Conservation (phyloP, 2,113 vertebrate species). For the Pycnonotus jocosus region DNA sequence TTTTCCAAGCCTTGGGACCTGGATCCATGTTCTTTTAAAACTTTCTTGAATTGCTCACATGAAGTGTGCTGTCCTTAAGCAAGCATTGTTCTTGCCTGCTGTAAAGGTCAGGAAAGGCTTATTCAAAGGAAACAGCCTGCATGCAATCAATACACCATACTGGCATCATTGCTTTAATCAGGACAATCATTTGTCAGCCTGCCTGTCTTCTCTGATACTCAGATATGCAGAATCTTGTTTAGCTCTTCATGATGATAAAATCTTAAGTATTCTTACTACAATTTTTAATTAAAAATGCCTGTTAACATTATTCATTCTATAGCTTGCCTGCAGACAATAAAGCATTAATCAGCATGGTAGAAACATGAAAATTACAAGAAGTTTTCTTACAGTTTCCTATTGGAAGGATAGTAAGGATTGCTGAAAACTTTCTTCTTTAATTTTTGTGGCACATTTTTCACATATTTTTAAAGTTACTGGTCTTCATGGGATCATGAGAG, state of each 20-base stretch:
- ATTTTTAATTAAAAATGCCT: neutral
- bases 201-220: neutral
- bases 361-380: neutral
- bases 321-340: neutral
- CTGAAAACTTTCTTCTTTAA: neutral
- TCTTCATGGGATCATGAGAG: neutral
- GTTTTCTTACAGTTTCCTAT: neutral
- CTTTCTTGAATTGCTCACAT: neutral
- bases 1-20: slow-evolving; percentile 49
- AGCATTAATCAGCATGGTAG: neutral
- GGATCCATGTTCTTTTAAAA: neutral
- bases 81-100: neutral
- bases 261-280: neutral
- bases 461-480: neutral
- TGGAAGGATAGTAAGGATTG: neutral
- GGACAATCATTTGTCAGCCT: neutral
- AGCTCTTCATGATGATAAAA: neutral
- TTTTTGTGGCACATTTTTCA: neutral
- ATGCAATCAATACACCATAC: neutral
- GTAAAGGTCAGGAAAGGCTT: neutral
- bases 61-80: neutral
- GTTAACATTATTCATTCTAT: neutral
- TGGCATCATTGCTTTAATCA: neutral
- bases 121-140: neutral
- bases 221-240: neutral